Evolutionary conservation across 2,888 invertebrate species (phyloP).

Genomic region (Microdon myrmicae): DNA sequence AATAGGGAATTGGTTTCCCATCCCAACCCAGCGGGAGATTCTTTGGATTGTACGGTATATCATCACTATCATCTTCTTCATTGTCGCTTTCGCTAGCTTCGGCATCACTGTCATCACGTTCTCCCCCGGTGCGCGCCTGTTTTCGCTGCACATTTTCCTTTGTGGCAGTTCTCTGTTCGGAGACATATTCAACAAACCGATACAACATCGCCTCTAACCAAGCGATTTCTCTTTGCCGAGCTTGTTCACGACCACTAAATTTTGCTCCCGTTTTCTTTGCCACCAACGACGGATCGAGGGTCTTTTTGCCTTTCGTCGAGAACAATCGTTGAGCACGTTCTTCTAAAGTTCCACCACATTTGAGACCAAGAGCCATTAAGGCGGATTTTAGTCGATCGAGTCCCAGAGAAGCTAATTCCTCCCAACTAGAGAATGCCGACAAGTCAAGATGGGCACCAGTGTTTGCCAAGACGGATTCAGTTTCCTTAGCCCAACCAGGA

Average conservation of each 20-base stretch:
- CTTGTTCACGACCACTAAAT: slow-evolving; percentile 67
- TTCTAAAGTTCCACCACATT: slow-evolving; percentile 98
- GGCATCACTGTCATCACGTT: slow-evolving; percentile 90
- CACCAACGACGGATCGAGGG: slow-evolving; percentile 89
- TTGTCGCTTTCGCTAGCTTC: slow-evolving; percentile 84
- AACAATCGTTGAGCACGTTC: slow-evolving; percentile 97
- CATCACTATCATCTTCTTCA: slow-evolving; percentile 90
- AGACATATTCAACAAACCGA: slow-evolving; percentile 83
- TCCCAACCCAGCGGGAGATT: slow-evolving; percentile 99
- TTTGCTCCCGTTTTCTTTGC: slow-evolving; percentile 84
- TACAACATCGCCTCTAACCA: slow-evolving; percentile 91
- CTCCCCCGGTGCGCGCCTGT: slow-evolving; percentile 94
- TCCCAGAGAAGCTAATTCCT: slow-evolving; percentile 96
- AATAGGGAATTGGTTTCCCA: slow-evolving; percentile 95
- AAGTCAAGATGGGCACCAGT: slow-evolving; percentile 96
- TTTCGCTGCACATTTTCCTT: slow-evolving; percentile 99
- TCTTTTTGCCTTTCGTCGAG: slow-evolving; percentile 93
- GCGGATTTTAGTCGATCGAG: slow-evolving; percentile 97
- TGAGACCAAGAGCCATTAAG: slow-evolving; percentile 93
- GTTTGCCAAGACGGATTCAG: slow-evolving; percentile 90
- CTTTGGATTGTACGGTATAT: slow-evolving; percentile 99
- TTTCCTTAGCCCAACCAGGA: slow-evolving; percentile 98
- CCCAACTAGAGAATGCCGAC: slow-evolving; percentile 97
- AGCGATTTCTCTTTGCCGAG: slow-evolving; percentile 87
- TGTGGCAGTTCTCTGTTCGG: slow-evolving; percentile 87